Base-by-base conservation (phyloP, 2,113 vertebrate species). In the Trogon melanurus region DNA sequence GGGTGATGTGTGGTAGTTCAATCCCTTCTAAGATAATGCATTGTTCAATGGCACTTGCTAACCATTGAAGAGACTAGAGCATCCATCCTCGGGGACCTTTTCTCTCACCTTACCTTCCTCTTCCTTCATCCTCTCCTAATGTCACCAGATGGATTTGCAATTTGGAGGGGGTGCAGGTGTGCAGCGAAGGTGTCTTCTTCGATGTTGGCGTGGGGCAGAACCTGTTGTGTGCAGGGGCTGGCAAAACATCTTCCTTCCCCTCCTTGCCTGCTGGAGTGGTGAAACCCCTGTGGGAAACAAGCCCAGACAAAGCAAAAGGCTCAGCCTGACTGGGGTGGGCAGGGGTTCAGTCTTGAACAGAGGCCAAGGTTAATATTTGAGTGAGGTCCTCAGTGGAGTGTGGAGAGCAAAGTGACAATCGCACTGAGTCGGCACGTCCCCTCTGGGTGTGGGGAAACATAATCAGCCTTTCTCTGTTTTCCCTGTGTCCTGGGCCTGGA, bases 331-430 rank as follows among this genome's bases (percentile, higher is more conserved):
- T 81, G 64, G 51, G 56, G 56, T 82, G 45, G 64, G 25, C 51
- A 79, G 71, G 36, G 41, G 7, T 47, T 95, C 65, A 51, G 51
- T 23, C 67, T 76, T 64, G 75, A 58, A n/a, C 10, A 50, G 47
- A 61, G 76, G 92, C 94, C 96, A 95, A 93, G 30, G 83, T 56
- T 95, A 91, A 87, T 93, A 89, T 94, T 95, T 92, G 71, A 67
- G 64, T 51, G 51, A 83, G 44, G 44, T 93, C 78, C 84, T 92
- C 71, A 87, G 73, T 38, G 26, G 66, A 65, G 65, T 50, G 47
- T 90, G 70, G 83, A 89, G 50, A 66, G 58, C 10, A 21, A 54
- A 96, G 87, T 73, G 82, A 73, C 90, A 84, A 75, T 50, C 87
- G 88, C 48, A 75, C 60, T 69, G 92, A 84, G 60, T 66, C 70